phyloP scores from a whole-genome alignment of 23 tunicate genomes.

The Botrylloides violaceus region DNA sequence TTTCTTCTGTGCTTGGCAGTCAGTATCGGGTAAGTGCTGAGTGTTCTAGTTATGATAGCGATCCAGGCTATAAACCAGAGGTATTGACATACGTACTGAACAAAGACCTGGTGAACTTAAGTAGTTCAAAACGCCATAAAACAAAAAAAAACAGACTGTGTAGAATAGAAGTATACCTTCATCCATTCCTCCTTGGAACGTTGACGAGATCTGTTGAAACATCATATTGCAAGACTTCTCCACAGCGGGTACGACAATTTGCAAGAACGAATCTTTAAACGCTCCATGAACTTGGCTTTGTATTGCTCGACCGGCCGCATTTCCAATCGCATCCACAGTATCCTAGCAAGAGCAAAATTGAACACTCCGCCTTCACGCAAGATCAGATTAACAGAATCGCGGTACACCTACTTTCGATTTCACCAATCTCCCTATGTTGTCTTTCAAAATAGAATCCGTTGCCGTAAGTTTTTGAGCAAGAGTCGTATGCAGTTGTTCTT shows the following conservation, averaged over 20 bases:
- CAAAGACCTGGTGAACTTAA: background rate
- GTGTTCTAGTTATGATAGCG: no score
- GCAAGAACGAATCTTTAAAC: conserved; percentile 34
- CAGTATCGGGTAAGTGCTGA: no score
- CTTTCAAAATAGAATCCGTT: conserved; percentile 61
- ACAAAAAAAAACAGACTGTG: background rate
- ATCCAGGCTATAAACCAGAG: no score
- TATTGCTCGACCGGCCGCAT: conserved; percentile 37
- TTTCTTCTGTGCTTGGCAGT: no score
- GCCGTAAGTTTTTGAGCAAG: conserved; percentile 77
- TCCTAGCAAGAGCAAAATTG: conserved; percentile 41
- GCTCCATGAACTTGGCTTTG: conserved; percentile 33
- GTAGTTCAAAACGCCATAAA: background rate
- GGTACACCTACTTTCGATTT: conserved; percentile 47
- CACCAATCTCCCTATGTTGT: conserved; percentile 47
- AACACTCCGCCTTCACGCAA: no score
- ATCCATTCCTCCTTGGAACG: conserved; percentile 68
- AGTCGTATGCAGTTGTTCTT: conserved; percentile 43
- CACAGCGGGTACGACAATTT: conserved; percentile 51
- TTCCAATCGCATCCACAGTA: conserved; percentile 36
- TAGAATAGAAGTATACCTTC: conserved; percentile 27
- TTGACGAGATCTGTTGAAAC: conserved; percentile 62
- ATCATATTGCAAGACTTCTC: conserved; percentile 64
- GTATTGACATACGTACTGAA: no score
- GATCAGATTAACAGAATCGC: no score